phyloP scores from a whole-genome alignment of 1,140 invertebrate species.

The Ladona fulva region DNA sequence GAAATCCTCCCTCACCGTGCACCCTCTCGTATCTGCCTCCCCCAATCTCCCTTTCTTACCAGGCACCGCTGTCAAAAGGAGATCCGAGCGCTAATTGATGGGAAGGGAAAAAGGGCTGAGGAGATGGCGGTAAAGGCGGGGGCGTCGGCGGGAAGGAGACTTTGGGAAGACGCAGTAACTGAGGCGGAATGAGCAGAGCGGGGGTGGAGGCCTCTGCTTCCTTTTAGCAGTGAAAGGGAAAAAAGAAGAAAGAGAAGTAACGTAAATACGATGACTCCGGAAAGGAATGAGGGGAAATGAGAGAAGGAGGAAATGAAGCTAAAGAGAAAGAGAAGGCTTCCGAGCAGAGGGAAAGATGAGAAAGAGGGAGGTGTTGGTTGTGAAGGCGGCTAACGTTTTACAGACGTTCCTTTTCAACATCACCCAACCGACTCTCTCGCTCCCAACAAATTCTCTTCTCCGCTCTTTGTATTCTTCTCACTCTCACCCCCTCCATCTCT shows the following conservation, averaged over 20 bases:
- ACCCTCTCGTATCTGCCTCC: neutral
- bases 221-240: neutral
- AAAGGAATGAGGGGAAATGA: neutral
- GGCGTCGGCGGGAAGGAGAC: neutral
- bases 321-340: neutral
- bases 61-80: neutral
- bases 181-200: neutral
- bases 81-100: conserved; percentile 1
- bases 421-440: neutral
- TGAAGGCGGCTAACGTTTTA: neutral
- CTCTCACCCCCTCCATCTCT: neutral
- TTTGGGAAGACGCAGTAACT: neutral
- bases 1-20: neutral
- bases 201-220: neutral
- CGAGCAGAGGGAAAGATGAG: neutral
- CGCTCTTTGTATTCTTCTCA: neutral
- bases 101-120: neutral
- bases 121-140: neutral
- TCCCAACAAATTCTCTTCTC: neutral
- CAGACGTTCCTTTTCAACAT: neutral
- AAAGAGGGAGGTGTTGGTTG: neutral
- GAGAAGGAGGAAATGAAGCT: neutral
- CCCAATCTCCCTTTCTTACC: conserved; percentile 1
- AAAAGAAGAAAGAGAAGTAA: neutral
- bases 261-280: neutral